A percentile compares a stretch with the other conserved stretches of the same genome.
Evolutionary conservation across 2,113 vertebrate genomes (phyloP).

Genomic region (Cheirogaleus medius): DNA sequence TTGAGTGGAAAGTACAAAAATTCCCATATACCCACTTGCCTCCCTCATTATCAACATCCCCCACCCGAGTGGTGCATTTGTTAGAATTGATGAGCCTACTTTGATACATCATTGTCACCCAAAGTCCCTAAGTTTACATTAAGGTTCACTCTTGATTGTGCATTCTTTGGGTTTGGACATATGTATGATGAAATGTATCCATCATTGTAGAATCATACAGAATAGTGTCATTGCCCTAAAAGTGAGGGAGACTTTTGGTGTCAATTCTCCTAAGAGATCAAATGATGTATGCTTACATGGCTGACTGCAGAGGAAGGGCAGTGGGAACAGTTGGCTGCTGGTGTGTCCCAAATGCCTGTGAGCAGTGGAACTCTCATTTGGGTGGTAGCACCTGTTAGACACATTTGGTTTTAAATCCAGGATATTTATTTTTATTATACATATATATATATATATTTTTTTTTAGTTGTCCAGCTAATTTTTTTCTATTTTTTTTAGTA

Average conservation of each 20-base stretch:
- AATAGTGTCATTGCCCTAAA: neutral
- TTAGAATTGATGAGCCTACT: neutral
- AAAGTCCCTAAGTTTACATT: neutral
- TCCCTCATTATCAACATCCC: neutral
- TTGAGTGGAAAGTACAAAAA: neutral
- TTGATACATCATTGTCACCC: neutral
- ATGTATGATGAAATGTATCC: neutral
- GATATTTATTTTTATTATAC: constrained; percentile 38
- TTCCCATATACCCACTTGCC: neutral
- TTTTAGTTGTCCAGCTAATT: too few species aligned
- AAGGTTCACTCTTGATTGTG: neutral
- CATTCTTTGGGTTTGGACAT: neutral
- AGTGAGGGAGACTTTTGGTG: neutral
- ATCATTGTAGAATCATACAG: neutral
- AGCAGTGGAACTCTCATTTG: neutral
- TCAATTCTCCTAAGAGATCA: neutral
- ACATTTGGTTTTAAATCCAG: neutral
- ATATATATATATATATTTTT: too few species aligned
- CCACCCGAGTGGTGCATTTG: neutral
- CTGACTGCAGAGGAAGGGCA: neutral
- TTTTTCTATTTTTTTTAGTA: too few species aligned
- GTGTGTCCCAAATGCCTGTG: neutral
- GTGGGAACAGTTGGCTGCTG: neutral
- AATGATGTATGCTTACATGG: neutral
- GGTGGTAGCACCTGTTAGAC: neutral